Evolutionary conservation across 2,888 invertebrate species (phyloP), one percentile per base, ranked within the genome.

Genomic region (Apotomis capreana): DNA sequence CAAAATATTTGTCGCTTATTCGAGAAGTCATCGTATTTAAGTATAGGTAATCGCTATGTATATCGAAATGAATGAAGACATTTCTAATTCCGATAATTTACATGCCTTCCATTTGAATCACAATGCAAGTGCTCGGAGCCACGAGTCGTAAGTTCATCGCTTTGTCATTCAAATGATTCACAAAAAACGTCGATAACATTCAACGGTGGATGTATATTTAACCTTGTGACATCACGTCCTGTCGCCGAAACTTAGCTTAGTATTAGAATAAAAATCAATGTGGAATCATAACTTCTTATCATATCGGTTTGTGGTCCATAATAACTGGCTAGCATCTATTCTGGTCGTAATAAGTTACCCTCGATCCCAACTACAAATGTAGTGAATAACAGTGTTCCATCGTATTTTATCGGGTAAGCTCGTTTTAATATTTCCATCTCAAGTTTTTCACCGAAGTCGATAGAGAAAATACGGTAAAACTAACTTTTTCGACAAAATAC

Each of bases 151-250:
- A 75, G 76, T 74, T 74, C 72, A 76, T 9, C 61, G 62, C 68
- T 75, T 76, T 76, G 76, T 76, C 65, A 76, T 74, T 75, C 71
- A 74, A 75, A 74, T 75, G 65, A 65, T 70, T 73, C 71, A 73
- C 68, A 70, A 61, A 73, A 73, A 74, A 58, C 64, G 57, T 44
- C 52, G 71, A 62, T 72, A 61, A 61, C 61, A 62, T 51, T 57
- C 51, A 44, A 58, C 51, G 54, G 52, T 15, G 54, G 55, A 55
- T 70, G 61, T 67, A 36, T 67, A 52, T 64, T 68, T 68, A 62
- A 72, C 71, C 62, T 57, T 15, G 62, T 72, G 71, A 72, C 71
- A 58, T 62, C 68, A 62, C 71, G 40, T 68, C 71, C 71, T 68
- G 67, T n/a, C 61, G 54, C 58, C 52, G 60, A 61, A 61, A 49